Base-by-base conservation (phyloP, 2,113 vertebrate species). In the Hymenochirus boettgeri region DNA sequence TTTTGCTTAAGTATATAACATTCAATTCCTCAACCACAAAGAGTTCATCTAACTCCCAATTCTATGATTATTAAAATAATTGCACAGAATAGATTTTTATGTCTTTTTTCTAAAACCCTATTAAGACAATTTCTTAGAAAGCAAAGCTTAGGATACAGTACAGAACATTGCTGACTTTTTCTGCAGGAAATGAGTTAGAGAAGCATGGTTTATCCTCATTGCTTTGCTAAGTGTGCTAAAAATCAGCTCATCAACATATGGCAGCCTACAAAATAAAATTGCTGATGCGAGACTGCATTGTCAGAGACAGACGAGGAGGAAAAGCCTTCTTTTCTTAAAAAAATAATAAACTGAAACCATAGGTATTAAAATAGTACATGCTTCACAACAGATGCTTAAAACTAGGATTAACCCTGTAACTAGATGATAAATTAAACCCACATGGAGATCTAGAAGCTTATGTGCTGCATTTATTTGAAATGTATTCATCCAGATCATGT, bases 231-330 rank as follows among this genome's bases (percentile, higher is more conserved):
- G 52, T 17, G 65, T 52, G 48, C 48, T 42, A 69, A 67, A 58
- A 53, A 53, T 60, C 56, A 53, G 42, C 47, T 69, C 57, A 69
- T 69, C 65, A 69, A 69, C 65, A 69, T 69, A 69, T 69, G 65
- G 65, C 57, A 29, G 57, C 17, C 58, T 69, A 48, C 18, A 52
- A 35, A 23, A 21, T 23, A 60, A 60, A n/a, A 60, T 5, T 33
- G 65, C 65, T 60, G 65, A 69, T 47, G 39, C 42, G 35, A 19
- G n/a, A 53, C 25, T 52, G 65, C 57, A 53, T 60, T 69, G 65
- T 69, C 65, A 53, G 35, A 60, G 65, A 69, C 65, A 69, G 56
- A 60, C 46, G 64, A 66, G 45, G 42, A 58, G 64, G 2, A 57
- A 37, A 55, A 57, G 45, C 29, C 22, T 66, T 66, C 37, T 35